Evolutionary conservation across 2,888 invertebrate genomes (phyloP).

Genomic region (Lasioglossum oenotherae): DNA sequence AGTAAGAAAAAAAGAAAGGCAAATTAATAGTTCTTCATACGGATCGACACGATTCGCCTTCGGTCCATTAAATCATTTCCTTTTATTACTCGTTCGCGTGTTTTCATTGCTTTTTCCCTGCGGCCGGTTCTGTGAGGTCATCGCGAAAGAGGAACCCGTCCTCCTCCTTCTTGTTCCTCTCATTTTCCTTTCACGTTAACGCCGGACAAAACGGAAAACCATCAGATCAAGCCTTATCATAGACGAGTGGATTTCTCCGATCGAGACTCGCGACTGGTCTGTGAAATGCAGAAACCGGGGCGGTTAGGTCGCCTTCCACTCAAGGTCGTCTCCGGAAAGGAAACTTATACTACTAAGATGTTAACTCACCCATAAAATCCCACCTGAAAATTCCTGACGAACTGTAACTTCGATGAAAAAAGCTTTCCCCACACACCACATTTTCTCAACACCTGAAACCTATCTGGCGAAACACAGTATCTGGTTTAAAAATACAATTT

Average conservation of each 20-base stretch:
- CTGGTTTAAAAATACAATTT: too few species aligned
- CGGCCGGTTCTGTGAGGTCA: constrained; percentile 24
- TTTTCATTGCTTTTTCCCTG: constrained; percentile 20
- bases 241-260: constrained; percentile 46
- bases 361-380: neutral
- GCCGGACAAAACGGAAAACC: constrained; percentile 43
- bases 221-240: constrained; percentile 51
- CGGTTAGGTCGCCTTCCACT: constrained; percentile 59
- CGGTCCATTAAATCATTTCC: constrained; percentile 11
- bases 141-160: constrained; percentile 31
- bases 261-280: constrained; percentile 25
- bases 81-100: constrained; percentile 7
- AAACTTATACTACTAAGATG: constrained; percentile 42
- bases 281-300: constrained; percentile 56
- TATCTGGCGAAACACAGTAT: too few species aligned
- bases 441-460: neutral
- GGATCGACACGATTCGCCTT: neutral
- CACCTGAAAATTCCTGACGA: neutral
- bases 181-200: constrained; percentile 46
- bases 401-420: neutral
- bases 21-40: neutral
- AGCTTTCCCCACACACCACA: neutral
- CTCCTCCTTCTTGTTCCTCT: constrained; percentile 27
- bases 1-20: neutral
- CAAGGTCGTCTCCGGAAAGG: constrained; percentile 71